Conservation (phyloP, 1,140 invertebrate genomes). For the Asbolus verrucosus region DNA sequence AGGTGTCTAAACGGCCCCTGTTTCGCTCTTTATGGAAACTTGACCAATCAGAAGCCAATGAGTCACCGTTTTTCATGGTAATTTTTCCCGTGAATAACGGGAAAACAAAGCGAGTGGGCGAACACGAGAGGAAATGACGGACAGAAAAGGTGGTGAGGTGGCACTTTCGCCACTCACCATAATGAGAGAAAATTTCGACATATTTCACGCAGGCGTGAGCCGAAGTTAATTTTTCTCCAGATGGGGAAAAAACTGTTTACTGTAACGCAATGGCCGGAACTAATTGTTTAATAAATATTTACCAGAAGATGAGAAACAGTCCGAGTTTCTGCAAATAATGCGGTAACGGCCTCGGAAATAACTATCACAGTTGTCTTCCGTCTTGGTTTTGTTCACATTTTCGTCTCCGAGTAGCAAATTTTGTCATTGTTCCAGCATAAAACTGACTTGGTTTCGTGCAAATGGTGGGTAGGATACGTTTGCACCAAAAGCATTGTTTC, state of each 20-base stretch:
- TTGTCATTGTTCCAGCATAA: too few relatives aligned
- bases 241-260: background rate
- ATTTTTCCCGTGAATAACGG: background rate
- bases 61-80: background rate
- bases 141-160: too few relatives aligned
- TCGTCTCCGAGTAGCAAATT: background rate
- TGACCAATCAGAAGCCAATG: background rate
- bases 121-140: background rate
- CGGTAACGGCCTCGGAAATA: background rate
- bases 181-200: background rate
- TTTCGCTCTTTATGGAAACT: slow-evolving; percentile 2
- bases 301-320: background rate
- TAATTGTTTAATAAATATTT: background rate
- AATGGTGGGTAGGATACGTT: too few relatives aligned
- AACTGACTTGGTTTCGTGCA: too few relatives aligned
- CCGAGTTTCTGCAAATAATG: background rate
- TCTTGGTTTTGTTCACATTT: background rate
- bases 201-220: too few relatives aligned
- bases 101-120: background rate
- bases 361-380: too few relatives aligned
- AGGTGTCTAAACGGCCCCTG: background rate
- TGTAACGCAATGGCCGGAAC: background rate
- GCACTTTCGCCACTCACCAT: background rate
- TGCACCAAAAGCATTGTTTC: too few relatives aligned
- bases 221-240: too few relatives aligned